A percentile compares a stretch with the other conserved stretches of the same genome.
These are phyloP conservation scores for Spermophilus dauricus DNA, from an alignment of 2,113 vertebrate species.

Conservation along the genomic window DNA sequence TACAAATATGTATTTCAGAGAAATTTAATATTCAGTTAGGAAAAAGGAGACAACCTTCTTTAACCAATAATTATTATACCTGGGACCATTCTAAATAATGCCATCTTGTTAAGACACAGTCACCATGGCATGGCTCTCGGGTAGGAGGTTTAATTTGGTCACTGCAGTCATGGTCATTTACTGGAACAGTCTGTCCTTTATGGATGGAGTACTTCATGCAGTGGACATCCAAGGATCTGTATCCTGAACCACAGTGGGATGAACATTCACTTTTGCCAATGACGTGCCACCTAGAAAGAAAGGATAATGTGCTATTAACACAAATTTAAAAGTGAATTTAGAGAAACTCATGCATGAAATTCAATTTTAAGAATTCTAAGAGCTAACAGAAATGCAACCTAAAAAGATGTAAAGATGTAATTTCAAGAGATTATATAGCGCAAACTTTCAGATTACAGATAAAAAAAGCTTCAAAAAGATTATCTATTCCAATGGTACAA, in stretches of 20 bases:
- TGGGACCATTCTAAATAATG: slow-evolving; percentile 97
- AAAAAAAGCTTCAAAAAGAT: neutral
- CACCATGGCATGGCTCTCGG: slow-evolving; percentile 94
- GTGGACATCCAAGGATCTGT: slow-evolving; percentile 92
- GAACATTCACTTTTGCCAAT: slow-evolving; percentile 96
- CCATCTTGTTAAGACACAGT: slow-evolving; percentile 94
- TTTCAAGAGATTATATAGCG: neutral
- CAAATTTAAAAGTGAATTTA: neutral
- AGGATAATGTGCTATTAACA: neutral
- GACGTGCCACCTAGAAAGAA: slow-evolving; percentile 93
- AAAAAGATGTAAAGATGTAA: neutral
- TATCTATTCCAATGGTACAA: neutral
- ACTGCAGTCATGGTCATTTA: slow-evolving; percentile 90
- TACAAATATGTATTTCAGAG: neutral
- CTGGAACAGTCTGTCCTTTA: slow-evolving; percentile 89
- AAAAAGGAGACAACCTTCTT: neutral
- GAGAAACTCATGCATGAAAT: neutral
- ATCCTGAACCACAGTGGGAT: slow-evolving; percentile 93
- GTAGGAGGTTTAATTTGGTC: slow-evolving; percentile 91
- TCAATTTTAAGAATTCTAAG: neutral
- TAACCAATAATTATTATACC: slow-evolving; percentile 86
- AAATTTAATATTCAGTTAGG: neutral
- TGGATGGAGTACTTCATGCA: slow-evolving; percentile 94
- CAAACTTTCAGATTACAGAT: neutral
- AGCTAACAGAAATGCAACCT: neutral